phyloP scores from a whole-genome alignment of 1,140 invertebrate species.

The Drosophila lacertosa region DNA sequence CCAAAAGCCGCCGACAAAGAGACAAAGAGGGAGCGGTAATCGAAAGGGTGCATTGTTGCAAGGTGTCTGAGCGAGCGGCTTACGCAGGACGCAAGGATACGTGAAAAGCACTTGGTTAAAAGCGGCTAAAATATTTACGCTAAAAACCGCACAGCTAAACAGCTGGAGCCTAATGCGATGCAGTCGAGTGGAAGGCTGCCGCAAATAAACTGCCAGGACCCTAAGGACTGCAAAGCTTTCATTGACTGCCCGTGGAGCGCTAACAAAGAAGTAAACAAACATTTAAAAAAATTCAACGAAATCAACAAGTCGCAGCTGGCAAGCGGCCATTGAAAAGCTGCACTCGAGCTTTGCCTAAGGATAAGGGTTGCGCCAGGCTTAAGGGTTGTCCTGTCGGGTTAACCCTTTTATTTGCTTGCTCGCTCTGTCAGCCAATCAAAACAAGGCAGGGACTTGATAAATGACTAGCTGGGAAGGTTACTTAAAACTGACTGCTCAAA shows the following conservation, averaged over 20 bases:
- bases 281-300: neutral
- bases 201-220: no score
- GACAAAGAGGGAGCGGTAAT: constrained; percentile 9
- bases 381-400: constrained; percentile 36
- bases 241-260: constrained; percentile 19
- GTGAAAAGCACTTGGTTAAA: constrained; percentile 29
- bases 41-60: constrained; percentile 52
- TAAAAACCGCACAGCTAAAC: constrained; percentile 20
- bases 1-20: constrained; percentile 53
- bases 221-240: constrained; percentile 29
- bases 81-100: constrained; percentile 3
- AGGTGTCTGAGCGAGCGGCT: constrained; percentile 42
- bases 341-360: constrained; percentile 31
- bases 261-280: constrained; percentile 21
- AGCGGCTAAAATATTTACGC: constrained; percentile 44
- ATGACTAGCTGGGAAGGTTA: constrained; percentile 20
- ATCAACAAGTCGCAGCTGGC: constrained; percentile 28
- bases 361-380: constrained; percentile 23
- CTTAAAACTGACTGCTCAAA: constrained; percentile 30
- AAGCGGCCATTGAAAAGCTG: constrained; percentile 49
- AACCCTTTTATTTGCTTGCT: constrained; percentile 44
- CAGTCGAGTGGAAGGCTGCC: constrained; percentile 6
- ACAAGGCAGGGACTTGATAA: constrained; percentile 9
- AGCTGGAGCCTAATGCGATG: constrained; percentile 35
- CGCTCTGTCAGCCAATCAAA: constrained; percentile 34